Evolutionary conservation across 2,888 invertebrate species (phyloP).

Genomic region (Lasioglossum marginatum): DNA sequence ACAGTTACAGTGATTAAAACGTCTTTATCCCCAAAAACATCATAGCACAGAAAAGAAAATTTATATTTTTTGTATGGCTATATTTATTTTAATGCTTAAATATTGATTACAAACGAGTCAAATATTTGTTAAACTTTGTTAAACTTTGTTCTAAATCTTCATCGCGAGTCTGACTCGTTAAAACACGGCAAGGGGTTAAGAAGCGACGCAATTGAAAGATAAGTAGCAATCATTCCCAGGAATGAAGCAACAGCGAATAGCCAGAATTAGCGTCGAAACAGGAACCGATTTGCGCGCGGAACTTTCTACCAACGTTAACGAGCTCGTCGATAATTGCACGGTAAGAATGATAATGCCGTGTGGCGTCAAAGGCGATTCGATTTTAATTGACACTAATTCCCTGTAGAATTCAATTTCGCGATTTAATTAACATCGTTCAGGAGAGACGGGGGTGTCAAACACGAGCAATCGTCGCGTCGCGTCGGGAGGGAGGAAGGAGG

Average conservation of each 20-base stretch:
- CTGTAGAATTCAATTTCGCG: slow-evolving; percentile 57
- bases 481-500: neutral
- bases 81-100: too few relatives aligned
- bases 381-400: slow-evolving; percentile 63
- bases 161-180: too few relatives aligned
- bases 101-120: too few relatives aligned
- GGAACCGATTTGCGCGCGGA: neutral
- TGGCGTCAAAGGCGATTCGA: slow-evolving; percentile 42
- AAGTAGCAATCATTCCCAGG: neutral
- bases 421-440: slow-evolving; percentile 61
- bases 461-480: neutral
- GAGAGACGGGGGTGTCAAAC: slow-evolving; percentile 11
- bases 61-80: too few relatives aligned
- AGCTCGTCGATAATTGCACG: slow-evolving; percentile 18
- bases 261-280: neutral
- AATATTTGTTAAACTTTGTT: too few relatives aligned
- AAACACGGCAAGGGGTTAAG: neutral
- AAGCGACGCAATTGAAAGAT: neutral
- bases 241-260: neutral
- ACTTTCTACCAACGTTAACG: neutral
- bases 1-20: too few relatives aligned
- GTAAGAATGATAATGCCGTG: slow-evolving; percentile 2
- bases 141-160: too few relatives aligned
- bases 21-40: too few relatives aligned
- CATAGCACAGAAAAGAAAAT: too few relatives aligned